These are phyloP conservation scores for Chionoecetes opilio DNA, from an alignment of 1,140 invertebrate species.

Conservation along the genomic window DNA sequence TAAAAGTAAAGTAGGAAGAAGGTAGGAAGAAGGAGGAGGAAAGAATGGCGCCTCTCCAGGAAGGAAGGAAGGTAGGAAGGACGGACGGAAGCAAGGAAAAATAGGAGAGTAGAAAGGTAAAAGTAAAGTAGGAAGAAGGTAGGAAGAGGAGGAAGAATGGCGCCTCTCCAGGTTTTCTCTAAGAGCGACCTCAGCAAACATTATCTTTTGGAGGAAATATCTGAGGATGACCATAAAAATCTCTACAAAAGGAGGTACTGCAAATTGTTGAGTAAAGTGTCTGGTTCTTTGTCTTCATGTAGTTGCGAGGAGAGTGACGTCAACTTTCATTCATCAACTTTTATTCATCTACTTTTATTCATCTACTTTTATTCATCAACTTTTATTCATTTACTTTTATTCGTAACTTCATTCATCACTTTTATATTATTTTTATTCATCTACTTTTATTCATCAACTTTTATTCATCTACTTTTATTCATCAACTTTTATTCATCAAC, in stretches of 20 bases:
- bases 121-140: not conserved
- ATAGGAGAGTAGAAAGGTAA: not conserved
- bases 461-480: not conserved
- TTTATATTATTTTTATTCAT: too few species aligned
- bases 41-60: not conserved
- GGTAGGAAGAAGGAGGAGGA: not conserved
- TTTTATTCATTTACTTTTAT: not conserved
- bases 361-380: not conserved
- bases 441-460: not conserved
- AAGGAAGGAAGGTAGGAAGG: not conserved
- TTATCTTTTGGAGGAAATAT: conserved; percentile 32
- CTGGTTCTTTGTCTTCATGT: not conserved
- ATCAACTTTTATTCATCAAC: not conserved
- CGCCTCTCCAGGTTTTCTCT: not conserved
- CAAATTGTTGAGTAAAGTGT: not conserved
- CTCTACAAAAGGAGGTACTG: not conserved
- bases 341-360: not conserved
- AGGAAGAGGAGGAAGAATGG: not conserved
- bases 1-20: not conserved
- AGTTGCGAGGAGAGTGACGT: not conserved
- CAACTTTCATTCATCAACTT: not conserved
- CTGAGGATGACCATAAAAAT: not conserved
- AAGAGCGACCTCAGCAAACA: not conserved
- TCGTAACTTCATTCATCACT: too few species aligned
- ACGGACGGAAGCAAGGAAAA: not conserved